phyloP scores from a whole-genome alignment of 1,140 invertebrate species.

The Drosophila mojavensis region DNA sequence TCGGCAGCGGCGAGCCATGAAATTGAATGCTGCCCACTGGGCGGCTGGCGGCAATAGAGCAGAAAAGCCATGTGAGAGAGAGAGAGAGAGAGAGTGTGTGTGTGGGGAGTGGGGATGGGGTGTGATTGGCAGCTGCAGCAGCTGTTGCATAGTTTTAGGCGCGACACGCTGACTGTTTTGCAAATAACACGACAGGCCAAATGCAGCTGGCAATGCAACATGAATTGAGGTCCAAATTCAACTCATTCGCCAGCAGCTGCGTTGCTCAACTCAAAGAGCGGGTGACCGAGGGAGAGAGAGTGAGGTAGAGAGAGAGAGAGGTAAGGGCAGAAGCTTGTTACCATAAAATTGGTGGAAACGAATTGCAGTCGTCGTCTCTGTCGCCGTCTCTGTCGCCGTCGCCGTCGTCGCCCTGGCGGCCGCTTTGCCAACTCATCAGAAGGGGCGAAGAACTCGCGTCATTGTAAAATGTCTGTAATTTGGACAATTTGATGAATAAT shows the following conservation, averaged over 20 bases:
- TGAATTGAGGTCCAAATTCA: constrained; percentile 23
- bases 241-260: constrained; percentile 68
- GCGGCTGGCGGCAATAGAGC: not conserved
- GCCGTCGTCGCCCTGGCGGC: constrained; percentile 55
- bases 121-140: constrained; percentile 21
- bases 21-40: constrained; percentile 62
- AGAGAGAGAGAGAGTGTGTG: not conserved
- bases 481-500: constrained; percentile 84
- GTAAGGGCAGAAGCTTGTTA: constrained; percentile 64
- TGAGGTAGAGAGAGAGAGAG: constrained; percentile 2
- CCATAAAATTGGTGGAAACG: constrained; percentile 84
- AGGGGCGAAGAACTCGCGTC: constrained; percentile 58
- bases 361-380: constrained; percentile 73
- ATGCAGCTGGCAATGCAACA: constrained; percentile 45
- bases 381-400: constrained; percentile 31
- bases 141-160: constrained; percentile 75
- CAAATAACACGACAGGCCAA: constrained; percentile 20
- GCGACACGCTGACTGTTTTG: constrained; percentile 20
- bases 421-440: constrained; percentile 41
- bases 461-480: constrained; percentile 84
- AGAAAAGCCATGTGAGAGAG: not conserved
- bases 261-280: constrained; percentile 36
- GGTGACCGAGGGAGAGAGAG: not conserved
- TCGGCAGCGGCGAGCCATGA: constrained; percentile 73
- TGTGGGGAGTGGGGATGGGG: not conserved